Percentiles rank a stretch among this genome's conserved stretches.
Conservation (phyloP, 2,113 vertebrate genomes). For the Centrocercus urophasianus region DNA sequence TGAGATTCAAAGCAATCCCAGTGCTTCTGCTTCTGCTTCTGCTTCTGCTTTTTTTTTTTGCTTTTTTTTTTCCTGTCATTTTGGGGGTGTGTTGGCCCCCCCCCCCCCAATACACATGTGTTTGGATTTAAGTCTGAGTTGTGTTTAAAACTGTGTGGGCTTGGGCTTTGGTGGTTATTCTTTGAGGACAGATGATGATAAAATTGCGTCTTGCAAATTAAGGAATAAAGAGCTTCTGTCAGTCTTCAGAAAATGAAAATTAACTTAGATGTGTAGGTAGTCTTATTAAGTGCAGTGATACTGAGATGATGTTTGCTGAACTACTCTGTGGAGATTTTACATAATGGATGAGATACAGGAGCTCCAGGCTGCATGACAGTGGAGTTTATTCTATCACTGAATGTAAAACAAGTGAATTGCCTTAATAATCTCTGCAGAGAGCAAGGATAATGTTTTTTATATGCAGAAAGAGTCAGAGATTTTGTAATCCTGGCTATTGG, state of each 20-base stretch:
- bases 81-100: no score
- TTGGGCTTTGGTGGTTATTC: not conserved
- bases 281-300: conserved; percentile 56
- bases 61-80: not conserved
- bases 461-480: not conserved
- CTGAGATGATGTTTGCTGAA: conserved; percentile 59
- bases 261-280: conserved; percentile 50
- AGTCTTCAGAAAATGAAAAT: conserved; percentile 53
- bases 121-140: not conserved
- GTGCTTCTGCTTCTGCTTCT: not conserved
- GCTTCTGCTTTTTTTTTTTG: not conserved
- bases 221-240: conserved; percentile 3
- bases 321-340: conserved; percentile 72
- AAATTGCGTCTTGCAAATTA: conserved; percentile 10
- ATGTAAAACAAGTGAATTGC: conserved; percentile 57
- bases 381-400: conserved; percentile 58
- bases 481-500: not conserved
- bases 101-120: not conserved
- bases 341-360: conserved; percentile 71
- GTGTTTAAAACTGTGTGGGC: not conserved
- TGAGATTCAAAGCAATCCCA: not conserved
- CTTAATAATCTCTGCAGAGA: conserved; percentile 64
- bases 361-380: conserved; percentile 38
- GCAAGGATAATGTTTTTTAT: not conserved
- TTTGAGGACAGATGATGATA: not conserved